Evolutionary conservation across 2,113 vertebrate genomes (phyloP).

Genomic region (Oriolus oriolus): DNA sequence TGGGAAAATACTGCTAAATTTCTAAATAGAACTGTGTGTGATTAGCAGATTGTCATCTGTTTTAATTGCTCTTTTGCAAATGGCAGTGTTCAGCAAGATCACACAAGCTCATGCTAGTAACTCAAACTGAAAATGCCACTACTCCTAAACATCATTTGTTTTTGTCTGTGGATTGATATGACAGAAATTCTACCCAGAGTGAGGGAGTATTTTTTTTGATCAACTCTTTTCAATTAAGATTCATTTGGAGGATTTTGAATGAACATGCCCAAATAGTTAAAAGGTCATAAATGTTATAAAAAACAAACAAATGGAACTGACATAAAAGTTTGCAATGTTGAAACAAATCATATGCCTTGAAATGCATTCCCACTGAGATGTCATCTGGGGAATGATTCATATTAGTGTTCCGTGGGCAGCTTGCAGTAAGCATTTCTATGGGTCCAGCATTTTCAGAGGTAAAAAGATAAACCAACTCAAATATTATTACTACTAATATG

Average conservation of each 20-base stretch:
- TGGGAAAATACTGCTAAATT: neutral
- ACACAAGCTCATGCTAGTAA: conserved; percentile 12
- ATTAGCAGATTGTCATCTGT: conserved; percentile 51
- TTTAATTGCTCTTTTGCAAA: conserved; percentile 56
- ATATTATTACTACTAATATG: neutral
- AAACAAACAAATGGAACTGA: conserved; percentile 59
- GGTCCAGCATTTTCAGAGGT: neutral
- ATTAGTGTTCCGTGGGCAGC: neutral
- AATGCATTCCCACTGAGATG: conserved; percentile 15
- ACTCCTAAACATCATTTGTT: conserved; percentile 52
- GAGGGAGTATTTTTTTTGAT: conserved; percentile 64
- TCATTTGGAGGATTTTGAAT: conserved; percentile 51
- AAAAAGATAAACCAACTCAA: neutral
- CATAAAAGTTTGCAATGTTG: conserved; percentile 40
- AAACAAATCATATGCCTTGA: conserved; percentile 26
- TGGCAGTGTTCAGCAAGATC: conserved; percentile 50
- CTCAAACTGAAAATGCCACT: conserved; percentile 25
- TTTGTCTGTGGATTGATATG: conserved; percentile 50
- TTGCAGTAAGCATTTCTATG: neutral
- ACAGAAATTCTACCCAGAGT: conserved; percentile 52
- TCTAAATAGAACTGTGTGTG: neutral
- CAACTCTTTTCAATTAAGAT: conserved; percentile 66
- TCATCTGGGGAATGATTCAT: conserved; percentile 16
- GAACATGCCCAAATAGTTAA: conserved; percentile 62
- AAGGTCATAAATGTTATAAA: conserved; percentile 66